Evolutionary conservation across 2,888 invertebrate species (phyloP), one percentile per base, ranked within the genome.

Genomic region (Gari tellinella): DNA sequence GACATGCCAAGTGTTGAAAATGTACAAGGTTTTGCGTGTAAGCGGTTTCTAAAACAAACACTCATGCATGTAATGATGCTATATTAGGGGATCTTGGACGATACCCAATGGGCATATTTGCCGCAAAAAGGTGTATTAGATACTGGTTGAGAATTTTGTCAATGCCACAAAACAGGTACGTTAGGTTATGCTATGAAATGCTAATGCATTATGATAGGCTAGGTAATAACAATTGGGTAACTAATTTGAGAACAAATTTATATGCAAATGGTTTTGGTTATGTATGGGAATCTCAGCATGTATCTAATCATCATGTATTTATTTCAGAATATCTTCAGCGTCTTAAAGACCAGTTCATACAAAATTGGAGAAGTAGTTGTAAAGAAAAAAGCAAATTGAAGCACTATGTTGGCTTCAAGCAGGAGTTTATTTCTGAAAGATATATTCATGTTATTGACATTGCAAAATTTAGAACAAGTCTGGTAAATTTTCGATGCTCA

Each of bases 241-340:
- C 62, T 8, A 2, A 48, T n/a, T 7, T 67, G 19, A 51, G 25
- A 45, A 5, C 21, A 41, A 37, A 61, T 48, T 26, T 68, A n/a
- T 61, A 40, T 41, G 15, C 1, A 41, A 61, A 55, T 55, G 55
- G 68, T 26, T 68, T 61, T 55, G 61, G n/a, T 26, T 19, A 53
- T 19, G 15, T 53, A 4, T 53, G 53, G 53, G 53, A 53, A 31
- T 25, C 15, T 14, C 60, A 60, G 26, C 4, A 15, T 8, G 57
- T 57, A n/a, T 1, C 17, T 19, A 56, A 49, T 48, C 10, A 17
- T 10, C 43, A 40, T 12, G 31, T 51, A 19, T 57, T 56, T 57
- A 23, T 66, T 14, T 25, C 8, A 21, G 19, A 53, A 51, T 62
- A 62, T 43, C 19, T 26, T 15, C 52, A 52, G 15, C 2, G 52